Conservation (phyloP, 2,797 vertebrate species). For the Phrynocephalus guinanensis region DNA sequence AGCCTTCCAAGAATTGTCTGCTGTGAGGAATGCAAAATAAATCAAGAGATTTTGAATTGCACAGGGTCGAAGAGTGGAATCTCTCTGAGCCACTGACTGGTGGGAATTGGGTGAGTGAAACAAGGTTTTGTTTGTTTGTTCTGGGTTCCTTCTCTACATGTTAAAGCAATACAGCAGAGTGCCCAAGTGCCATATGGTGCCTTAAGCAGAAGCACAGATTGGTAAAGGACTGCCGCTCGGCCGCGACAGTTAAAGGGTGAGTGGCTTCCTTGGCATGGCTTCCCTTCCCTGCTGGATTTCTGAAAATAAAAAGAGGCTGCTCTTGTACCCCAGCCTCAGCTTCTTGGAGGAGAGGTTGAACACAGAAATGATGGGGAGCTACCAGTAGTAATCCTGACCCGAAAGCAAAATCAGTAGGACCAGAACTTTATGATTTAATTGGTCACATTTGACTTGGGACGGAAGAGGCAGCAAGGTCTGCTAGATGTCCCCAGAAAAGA, state of each 20-base stretch:
- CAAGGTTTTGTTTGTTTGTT: neutral
- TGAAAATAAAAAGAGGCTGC: neutral
- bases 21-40: constrained; percentile 36
- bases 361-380: neutral
- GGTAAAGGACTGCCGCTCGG: neutral
- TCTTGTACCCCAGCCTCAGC: neutral
- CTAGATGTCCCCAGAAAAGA: too few relatives aligned
- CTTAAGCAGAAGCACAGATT: neutral
- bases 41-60: constrained; percentile 40
- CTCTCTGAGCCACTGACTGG: constrained; percentile 13
- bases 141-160: neutral
- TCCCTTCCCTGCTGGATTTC: neutral
- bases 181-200: neutral
- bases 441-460: neutral
- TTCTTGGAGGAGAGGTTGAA: neutral
- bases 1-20: constrained; percentile 46
- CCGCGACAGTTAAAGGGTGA: neutral
- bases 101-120: constrained; percentile 3
- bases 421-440: neutral
- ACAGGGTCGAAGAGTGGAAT: constrained; percentile 5
- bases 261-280: neutral
- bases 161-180: neutral
- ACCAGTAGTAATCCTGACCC: neutral
- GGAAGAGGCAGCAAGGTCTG: neutral
- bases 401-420: neutral